phyloP scores from a whole-genome alignment of 1,140 invertebrate species.

The Meteorus sp. region DNA sequence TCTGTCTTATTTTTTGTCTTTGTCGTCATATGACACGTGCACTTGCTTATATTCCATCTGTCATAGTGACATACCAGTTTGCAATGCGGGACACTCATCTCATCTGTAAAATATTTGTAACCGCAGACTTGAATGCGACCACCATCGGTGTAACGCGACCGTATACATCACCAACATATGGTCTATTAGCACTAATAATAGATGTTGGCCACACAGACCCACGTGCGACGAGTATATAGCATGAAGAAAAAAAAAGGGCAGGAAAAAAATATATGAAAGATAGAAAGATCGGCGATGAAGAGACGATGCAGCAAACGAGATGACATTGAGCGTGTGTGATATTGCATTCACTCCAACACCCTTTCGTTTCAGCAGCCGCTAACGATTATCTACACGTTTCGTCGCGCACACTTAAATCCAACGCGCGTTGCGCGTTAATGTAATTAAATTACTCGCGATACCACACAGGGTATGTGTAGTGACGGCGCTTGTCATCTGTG shows the following conservation, averaged over 20 bases:
- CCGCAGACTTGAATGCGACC: conserved; percentile 5
- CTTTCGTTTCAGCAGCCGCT: conserved; percentile 19
- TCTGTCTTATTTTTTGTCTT: neutral
- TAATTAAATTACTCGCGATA: conserved; percentile 1
- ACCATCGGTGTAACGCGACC: neutral
- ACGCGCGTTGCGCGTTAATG: neutral
- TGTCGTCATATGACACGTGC: conserved; percentile 8
- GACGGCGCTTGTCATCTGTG: too few species aligned
- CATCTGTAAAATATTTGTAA: neutral
- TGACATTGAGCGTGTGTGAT: conserved; percentile 22
- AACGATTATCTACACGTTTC: conserved; percentile 11
- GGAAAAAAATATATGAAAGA: too few species aligned
- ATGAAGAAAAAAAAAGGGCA: too few species aligned
- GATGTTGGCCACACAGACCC: conserved; percentile 24
- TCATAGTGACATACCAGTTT: neutral
- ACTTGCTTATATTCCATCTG: conserved; percentile 12
- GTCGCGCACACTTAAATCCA: conserved; percentile 2
- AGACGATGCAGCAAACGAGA: neutral
- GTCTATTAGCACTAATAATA: conserved; percentile 58
- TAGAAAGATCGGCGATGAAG: neutral
- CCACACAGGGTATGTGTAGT: neutral
- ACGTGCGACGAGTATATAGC: conserved; percentile 18
- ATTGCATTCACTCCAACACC: conserved; percentile 16
- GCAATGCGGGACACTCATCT: neutral
- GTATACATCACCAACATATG: conserved; percentile 45